Base-by-base conservation (phyloP, 2,113 vertebrate species). In the Ceuthmochares aereus region DNA sequence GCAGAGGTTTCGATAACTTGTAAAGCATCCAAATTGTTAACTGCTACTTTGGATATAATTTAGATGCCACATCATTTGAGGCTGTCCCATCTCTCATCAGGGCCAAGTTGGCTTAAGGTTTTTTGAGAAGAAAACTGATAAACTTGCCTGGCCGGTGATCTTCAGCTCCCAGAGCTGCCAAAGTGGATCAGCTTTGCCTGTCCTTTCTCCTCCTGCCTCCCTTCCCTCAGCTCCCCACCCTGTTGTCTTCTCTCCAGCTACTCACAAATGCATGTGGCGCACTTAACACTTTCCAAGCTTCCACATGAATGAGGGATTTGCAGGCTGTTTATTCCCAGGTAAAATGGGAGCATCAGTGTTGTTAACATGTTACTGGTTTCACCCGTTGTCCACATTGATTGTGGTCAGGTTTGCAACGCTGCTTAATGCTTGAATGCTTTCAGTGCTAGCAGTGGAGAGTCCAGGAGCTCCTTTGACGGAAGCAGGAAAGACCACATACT, bases 271-370 rank as follows among this genome's bases (percentile, higher is more conserved):
- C 56, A 21, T 25, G 54, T 74, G 70, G 73, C 54, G 86, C 43
- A n/a, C 37, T 56, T 89, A 63, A 49, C 59, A 70, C 45, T 52
- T 93, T 55, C 29, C 66, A 79, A 93, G 64, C 22, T 5, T 40
- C 70, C 86, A 66, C 23, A 7, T 60, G 96, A 96, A 94, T 58
- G 77, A 14, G 45, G 67, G 82, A 73, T 93, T 87, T 93, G 52
- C 80, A 89, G 72, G 18, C 45, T 30, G 2, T 84, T 95, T 84
- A 76, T 89, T 93, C 74, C 85, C 85, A 59, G 55, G n/a, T 64
- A 4, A 36, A 80, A 80, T 13, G 64, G 60, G 68, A 89, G 49
- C 8, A 26, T 59, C 4, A 0, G 27, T 54, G 73, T 87, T 17
- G 1, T 74, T 67, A 36, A 84, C 84, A 73, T 16, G 0, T 89